phyloP scores from a whole-genome alignment of 2,113 vertebrate species.

The Aptenodytes patagonicus region DNA sequence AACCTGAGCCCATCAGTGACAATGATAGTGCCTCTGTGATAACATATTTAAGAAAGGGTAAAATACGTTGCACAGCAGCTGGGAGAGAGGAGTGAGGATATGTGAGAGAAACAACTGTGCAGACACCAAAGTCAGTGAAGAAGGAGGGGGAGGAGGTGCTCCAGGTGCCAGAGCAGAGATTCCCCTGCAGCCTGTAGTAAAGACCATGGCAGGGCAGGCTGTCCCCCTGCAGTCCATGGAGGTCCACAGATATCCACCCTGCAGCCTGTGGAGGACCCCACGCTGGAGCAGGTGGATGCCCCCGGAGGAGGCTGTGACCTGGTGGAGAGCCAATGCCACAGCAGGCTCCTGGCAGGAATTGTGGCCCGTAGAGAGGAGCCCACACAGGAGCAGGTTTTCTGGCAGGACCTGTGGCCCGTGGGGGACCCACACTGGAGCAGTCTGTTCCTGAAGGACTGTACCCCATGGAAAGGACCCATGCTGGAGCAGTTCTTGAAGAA shows the following conservation, averaged over 20 bases:
- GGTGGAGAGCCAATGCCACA: accelerated
- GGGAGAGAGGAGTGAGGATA: not conserved
- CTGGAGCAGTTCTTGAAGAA: not conserved
- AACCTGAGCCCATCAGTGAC: not conserved
- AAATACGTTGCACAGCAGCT: not conserved
- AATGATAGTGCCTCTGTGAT: not conserved
- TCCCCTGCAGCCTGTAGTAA: accelerated
- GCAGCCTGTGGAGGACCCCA: not conserved
- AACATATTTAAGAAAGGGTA: not conserved
- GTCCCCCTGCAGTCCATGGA: not conserved
- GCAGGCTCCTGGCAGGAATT: not conserved
- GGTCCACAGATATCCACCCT: not conserved
- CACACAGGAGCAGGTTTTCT: not conserved
- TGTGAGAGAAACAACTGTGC: not conserved
- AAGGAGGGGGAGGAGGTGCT: not conserved
- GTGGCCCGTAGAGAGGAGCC: not conserved
- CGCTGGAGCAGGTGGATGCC: accelerated
- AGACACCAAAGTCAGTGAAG: not conserved
- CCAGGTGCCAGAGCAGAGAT: not conserved
- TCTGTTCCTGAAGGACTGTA: not conserved
- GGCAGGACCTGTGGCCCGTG: not conserved
- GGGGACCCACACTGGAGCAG: not conserved
- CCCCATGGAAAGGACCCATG: accelerated
- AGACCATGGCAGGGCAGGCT: not conserved
- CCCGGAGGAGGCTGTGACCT: not conserved